These are phyloP conservation scores for Leptestheria dahalacensis DNA, from an alignment of 1,140 invertebrate species.

Conservation along the genomic window DNA sequence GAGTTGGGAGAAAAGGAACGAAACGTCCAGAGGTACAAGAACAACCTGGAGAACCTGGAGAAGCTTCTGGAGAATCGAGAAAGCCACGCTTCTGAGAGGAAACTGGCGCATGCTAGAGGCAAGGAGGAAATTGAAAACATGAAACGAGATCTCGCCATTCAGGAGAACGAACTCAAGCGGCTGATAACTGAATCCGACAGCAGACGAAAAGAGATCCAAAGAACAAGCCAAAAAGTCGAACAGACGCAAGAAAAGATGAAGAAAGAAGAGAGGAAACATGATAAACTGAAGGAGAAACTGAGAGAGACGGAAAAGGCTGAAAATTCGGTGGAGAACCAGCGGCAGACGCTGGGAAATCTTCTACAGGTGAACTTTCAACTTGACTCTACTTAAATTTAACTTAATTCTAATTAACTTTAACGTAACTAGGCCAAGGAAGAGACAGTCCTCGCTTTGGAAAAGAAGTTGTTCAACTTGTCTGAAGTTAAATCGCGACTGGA, in stretches of 20 bases:
- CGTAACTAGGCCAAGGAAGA: not conserved
- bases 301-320: not conserved
- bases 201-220: not conserved
- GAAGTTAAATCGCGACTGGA: not conserved
- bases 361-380: not conserved
- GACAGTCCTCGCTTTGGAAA: not conserved
- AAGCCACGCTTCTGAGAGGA: not conserved
- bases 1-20: not conserved
- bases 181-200: not conserved
- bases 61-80: not conserved
- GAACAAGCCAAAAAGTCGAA: not conserved
- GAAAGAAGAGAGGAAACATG: not conserved
- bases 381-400: not conserved
- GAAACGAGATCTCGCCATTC: not conserved
- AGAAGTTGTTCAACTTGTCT: not conserved
- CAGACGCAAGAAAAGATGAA: not conserved
- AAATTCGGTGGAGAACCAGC: not conserved
- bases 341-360: not conserved
- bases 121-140: not conserved
- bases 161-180: not conserved
- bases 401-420: not conserved
- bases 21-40: not conserved
- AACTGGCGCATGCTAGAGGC: not conserved
- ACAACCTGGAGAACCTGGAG: not conserved
- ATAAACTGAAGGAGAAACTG: not conserved